Conservation (phyloP, 2,797 vertebrate species). For the Neosilurus hyrtlii region DNA sequence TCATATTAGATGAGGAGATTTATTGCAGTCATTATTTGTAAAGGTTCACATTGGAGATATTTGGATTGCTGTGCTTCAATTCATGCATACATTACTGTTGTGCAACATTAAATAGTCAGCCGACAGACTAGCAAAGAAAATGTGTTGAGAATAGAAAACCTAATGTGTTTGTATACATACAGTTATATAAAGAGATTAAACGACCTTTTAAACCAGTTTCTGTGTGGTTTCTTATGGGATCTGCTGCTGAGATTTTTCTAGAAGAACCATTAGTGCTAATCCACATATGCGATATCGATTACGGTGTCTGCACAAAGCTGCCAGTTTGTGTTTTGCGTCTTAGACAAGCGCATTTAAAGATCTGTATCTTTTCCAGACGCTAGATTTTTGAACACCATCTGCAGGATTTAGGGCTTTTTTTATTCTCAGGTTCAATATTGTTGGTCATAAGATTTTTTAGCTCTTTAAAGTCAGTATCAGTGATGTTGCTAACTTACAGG, state of each 20-base stretch:
- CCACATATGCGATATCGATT: background rate
- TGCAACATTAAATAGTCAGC: background rate
- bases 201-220: background rate
- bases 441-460: background rate
- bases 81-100: background rate
- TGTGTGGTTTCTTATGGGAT: background rate
- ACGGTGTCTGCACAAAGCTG: background rate
- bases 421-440: background rate
- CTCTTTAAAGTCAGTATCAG: background rate
- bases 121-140: background rate
- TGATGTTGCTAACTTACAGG: background rate
- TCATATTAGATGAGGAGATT: background rate
- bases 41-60: background rate
- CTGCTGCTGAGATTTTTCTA: background rate
- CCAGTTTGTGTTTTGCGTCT: background rate
- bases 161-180: too few relatives aligned
- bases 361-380: background rate
- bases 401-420: background rate
- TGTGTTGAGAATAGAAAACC: background rate
- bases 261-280: background rate
- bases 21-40: background rate
- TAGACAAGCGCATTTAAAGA: background rate
- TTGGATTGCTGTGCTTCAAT: background rate
- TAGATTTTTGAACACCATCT: background rate
- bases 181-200: too few relatives aligned